Conservation (phyloP, 2,888 invertebrate species). For the Aspidapion aeneum region DNA sequence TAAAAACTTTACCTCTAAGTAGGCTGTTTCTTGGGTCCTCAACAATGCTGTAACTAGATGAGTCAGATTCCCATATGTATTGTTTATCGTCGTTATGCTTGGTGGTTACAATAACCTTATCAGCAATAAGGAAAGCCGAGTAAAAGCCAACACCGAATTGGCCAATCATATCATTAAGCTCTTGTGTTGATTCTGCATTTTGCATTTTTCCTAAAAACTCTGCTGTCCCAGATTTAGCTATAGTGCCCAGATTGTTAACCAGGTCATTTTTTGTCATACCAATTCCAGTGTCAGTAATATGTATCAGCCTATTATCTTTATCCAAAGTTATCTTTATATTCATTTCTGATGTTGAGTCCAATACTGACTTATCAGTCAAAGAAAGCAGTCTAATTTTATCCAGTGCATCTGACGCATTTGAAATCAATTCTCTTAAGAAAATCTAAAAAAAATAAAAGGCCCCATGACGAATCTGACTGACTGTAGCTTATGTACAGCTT, state of each 20-base stretch:
- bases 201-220: conserved; percentile 69
- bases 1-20: conserved; percentile 68
- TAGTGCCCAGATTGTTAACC: conserved; percentile 83
- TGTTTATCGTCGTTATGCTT: conserved; percentile 94
- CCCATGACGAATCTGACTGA: too few relatives aligned
- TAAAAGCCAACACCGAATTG: conserved; percentile 99
- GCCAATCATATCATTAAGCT: conserved; percentile 96
- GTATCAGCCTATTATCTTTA: conserved; percentile 85
- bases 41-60: conserved; percentile 80
- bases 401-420: conserved; percentile 97
- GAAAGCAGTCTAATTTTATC: conserved; percentile 96
- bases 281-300: conserved; percentile 94
- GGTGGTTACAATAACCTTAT: conserved; percentile 91
- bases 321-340: conserved; percentile 91
- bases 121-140: conserved; percentile 94
- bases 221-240: conserved; percentile 28
- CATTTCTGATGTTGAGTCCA: conserved; percentile 78
- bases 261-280: conserved; percentile 97
- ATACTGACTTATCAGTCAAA: conserved; percentile 77
- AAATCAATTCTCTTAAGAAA: conserved; percentile 95
- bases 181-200: conserved; percentile 61
- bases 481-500: too few relatives aligned
- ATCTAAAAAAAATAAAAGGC: conserved; percentile 58
- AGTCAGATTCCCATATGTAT: conserved; percentile 98
- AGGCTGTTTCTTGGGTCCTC: conserved; percentile 93